A percentile compares a stretch with the other conserved stretches of the same genome.
Evolutionary conservation across 1,140 invertebrate species (phyloP).

Genomic region (Samia ricini): DNA sequence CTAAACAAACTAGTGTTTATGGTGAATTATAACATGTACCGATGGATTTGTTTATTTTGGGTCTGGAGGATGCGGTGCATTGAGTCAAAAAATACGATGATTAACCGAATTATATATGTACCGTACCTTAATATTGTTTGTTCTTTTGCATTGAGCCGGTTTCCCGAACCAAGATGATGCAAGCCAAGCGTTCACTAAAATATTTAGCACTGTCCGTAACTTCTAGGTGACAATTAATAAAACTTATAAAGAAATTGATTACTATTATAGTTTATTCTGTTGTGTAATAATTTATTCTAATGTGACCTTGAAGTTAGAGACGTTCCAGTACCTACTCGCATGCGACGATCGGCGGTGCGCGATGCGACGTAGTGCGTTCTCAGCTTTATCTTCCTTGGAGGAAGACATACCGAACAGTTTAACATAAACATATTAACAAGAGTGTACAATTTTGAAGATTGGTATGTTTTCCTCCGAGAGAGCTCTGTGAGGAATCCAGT

Average conservation of each 20-base stretch:
- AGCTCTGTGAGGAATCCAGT: conserved; percentile 43
- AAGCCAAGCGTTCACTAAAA: conserved; percentile 58
- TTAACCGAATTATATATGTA: not conserved
- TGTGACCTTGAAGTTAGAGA: conserved; percentile 9
- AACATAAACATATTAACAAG: not conserved
- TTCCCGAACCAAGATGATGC: conserved; percentile 43
- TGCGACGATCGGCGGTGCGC: conserved; percentile 69
- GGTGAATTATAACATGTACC: not conserved
- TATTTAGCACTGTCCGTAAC: not conserved
- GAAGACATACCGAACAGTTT: conserved; percentile 44
- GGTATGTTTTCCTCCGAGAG: conserved; percentile 47
- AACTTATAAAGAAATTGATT: too few relatives aligned
- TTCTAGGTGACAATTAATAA: not conserved
- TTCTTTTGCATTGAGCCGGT: not conserved
- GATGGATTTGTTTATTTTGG: not conserved
- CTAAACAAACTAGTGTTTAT: not conserved
- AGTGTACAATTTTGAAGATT: not conserved
- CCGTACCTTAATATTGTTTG: not conserved
- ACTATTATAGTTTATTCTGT: not conserved
- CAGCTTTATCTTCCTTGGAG: conserved; percentile 53
- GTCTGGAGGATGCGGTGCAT: not conserved
- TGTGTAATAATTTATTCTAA: not conserved
- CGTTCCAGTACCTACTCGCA: conserved; percentile 51
- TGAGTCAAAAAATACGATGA: not conserved
- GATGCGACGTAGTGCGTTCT: conserved; percentile 58